Percentiles rank a stretch among this genome's conserved stretches.
phyloP scores from a whole-genome alignment of 2,797 vertebrate genomes.

The Epinephelus malabaricus region DNA sequence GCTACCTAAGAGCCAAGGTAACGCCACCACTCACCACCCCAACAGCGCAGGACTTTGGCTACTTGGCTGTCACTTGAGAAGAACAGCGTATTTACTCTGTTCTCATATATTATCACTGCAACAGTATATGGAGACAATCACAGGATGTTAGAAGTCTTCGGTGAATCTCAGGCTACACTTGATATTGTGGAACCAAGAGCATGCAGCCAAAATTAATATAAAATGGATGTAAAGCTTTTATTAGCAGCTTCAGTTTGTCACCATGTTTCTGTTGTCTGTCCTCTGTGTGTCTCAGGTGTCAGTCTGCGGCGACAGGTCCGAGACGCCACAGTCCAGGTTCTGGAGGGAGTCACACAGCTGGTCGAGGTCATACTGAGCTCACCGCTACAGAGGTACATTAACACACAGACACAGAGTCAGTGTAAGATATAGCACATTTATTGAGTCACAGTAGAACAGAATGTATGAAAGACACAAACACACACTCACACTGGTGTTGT shows the following conservation, averaged over 20 bases:
- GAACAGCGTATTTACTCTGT: background rate
- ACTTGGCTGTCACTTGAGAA: background rate
- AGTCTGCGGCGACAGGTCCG: constrained; percentile 89
- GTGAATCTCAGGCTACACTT: background rate
- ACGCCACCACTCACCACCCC: constrained; percentile 6
- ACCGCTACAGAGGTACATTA: constrained; percentile 87
- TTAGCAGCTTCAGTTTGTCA: background rate
- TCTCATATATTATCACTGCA: no score
- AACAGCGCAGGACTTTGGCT: background rate
- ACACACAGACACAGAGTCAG: background rate
- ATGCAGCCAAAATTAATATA: background rate
- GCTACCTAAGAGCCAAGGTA: constrained; percentile 94
- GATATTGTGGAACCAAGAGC: no score
- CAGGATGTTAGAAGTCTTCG: no score
- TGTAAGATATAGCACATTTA: no score
- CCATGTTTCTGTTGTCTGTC: background rate
- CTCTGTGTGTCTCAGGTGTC: constrained; percentile 80
- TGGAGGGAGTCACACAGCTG: constrained; percentile 91
- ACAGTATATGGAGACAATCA: no score
- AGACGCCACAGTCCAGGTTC: constrained; percentile 86
- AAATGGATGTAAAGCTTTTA: background rate
- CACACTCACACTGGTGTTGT: no score
- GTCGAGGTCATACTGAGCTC: constrained; percentile 87
- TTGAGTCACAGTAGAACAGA: background rate
- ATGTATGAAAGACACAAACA: background rate